Conservation (phyloP, 2,113 vertebrate species). For the Halichoeres trimaculatus region DNA sequence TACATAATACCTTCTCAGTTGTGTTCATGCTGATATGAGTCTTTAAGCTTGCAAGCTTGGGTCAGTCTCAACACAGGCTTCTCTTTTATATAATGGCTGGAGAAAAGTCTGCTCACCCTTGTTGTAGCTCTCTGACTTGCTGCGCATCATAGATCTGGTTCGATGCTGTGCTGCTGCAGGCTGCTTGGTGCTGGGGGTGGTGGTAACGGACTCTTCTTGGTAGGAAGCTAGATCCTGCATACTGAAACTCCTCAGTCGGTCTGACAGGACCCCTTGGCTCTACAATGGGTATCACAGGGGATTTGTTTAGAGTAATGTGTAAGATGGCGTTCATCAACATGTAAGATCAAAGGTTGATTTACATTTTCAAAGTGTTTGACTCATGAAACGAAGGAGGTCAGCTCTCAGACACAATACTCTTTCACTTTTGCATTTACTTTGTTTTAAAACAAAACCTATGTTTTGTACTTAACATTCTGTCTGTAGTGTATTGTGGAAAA, state of each 20-base stretch:
- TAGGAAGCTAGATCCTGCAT: constrained; percentile 97
- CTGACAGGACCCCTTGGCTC: constrained; percentile 96
- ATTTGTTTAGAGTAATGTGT: constrained; percentile 8
- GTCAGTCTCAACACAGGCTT: background rate
- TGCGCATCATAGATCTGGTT: constrained; percentile 88
- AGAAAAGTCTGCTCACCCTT: constrained; percentile 74
- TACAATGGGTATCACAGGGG: constrained; percentile 59
- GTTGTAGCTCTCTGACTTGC: constrained; percentile 92
- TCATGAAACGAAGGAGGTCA: background rate
- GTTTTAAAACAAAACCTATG: too few species aligned
- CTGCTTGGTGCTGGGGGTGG: constrained; percentile 75
- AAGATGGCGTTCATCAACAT: background rate
- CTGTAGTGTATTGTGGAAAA: too few species aligned
- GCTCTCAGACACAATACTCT: background rate
- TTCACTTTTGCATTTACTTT: too few species aligned
- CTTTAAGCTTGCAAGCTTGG: background rate
- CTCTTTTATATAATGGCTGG: too few species aligned
- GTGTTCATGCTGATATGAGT: background rate
- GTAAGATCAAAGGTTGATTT: background rate
- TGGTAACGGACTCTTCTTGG: constrained; percentile 83
- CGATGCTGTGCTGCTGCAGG: constrained; percentile 86
- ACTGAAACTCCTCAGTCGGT: constrained; percentile 97
- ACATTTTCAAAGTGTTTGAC: too few species aligned
- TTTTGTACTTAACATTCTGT: too few species aligned
- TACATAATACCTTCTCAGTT: background rate